phyloP scores from a whole-genome alignment of 2,797 vertebrate genomes.

The Coccyzus lansbergi region DNA sequence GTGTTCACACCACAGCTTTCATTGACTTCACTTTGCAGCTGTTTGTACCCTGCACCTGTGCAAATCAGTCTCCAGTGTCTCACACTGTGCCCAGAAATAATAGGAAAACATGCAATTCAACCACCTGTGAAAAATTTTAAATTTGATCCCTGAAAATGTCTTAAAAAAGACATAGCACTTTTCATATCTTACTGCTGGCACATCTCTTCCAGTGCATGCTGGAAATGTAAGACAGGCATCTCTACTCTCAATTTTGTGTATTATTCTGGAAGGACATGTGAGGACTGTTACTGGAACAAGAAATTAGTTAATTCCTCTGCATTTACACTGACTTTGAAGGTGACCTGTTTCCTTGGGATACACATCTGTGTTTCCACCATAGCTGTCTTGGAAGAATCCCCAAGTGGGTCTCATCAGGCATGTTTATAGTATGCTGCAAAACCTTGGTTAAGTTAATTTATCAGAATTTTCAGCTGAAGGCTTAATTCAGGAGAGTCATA shows the following conservation, averaged over 20 bases:
- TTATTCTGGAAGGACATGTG: background rate
- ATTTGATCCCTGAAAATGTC: background rate
- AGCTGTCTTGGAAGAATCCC: background rate
- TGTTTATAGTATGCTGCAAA: background rate
- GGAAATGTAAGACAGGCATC: background rate
- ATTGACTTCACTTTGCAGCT: conserved; percentile 47
- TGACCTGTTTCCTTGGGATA: background rate
- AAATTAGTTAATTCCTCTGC: background rate
- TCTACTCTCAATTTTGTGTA: background rate
- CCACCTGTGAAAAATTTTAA: conserved; percentile 42
- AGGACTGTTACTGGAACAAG: background rate
- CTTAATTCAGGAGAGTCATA: background rate
- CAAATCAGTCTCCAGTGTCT: conserved; percentile 38
- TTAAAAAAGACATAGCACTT: background rate
- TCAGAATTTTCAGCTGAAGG: background rate
- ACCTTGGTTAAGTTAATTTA: background rate
- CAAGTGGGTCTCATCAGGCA: background rate
- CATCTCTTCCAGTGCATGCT: background rate
- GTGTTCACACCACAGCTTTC: conserved; percentile 13
- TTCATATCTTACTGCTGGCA: background rate
- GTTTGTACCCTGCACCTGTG: conserved; percentile 56
- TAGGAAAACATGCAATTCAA: background rate
- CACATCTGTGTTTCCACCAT: background rate
- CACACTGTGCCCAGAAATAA: background rate
- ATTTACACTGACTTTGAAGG: background rate